phyloP scores from a whole-genome alignment of 2,113 vertebrate genomes.

The Ptychochromis oligacanthus region DNA sequence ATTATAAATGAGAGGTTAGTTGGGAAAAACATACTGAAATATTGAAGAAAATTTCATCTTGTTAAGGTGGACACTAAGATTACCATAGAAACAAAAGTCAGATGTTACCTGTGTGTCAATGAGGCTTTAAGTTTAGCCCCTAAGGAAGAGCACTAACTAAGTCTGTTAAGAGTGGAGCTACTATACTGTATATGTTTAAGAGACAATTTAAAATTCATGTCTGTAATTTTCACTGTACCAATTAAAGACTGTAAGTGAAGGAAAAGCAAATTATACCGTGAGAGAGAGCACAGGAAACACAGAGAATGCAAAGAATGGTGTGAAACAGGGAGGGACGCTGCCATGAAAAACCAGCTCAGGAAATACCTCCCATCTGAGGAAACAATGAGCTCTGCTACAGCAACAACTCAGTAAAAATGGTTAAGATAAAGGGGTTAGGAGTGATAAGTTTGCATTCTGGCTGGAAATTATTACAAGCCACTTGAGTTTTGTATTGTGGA shows the following conservation, averaged over 20 bases:
- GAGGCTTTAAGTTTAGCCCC: not conserved
- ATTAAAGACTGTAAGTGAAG: not conserved
- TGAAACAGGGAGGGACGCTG: not conserved
- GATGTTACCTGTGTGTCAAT: not conserved
- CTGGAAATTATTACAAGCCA: not conserved
- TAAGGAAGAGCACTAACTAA: not conserved
- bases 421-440: not conserved
- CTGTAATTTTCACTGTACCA: not conserved
- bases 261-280: not conserved
- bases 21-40: slow-evolving; percentile 28
- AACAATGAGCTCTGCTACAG: slow-evolving; percentile 4
- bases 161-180: not conserved
- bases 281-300: not conserved
- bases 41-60: not conserved
- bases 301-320: not conserved
- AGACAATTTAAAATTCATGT: not conserved
- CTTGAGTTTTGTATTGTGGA: not conserved
- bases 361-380: not conserved
- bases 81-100: not conserved
- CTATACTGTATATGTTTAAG: not conserved
- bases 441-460: not conserved
- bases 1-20: slow-evolving; percentile 28
- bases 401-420: not conserved
- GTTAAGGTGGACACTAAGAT: not conserved
- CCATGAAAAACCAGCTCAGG: slow-evolving; percentile 1